Evolutionary conservation across 1,140 invertebrate species (phyloP), one percentile per base, ranked within the genome.

Genomic region (Scaptomyza pallida): DNA sequence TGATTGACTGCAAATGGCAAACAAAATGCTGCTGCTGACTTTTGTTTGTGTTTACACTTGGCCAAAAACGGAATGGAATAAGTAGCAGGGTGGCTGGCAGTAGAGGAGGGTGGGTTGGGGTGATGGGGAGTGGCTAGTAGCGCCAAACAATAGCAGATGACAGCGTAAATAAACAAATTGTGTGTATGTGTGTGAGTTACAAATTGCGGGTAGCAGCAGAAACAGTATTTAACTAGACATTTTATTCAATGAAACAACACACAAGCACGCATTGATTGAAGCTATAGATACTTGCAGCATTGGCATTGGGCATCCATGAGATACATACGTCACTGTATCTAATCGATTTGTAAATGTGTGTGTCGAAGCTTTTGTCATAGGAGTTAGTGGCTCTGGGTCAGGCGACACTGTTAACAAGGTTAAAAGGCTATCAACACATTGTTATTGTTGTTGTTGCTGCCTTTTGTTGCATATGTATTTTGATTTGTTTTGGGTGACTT

Each of bases 91-190:
- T n/a, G 47, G 16, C 5, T 33, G n/a, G 0, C 4, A 19, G 33
- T n/a, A n/a, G 9, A 26, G 40, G 41, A 15, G 23, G n/a, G 26
- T 12, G 19, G 23, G 4, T 0, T 9, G 40, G 15, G 15, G 8
- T n/a, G n/a, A n/a, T 23, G 37, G 35, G 5, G 17, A 35, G 41
- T 35, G 12, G 4, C 6, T 41, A 41, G 48, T 71, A 65, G 76
- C 56, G 61, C 51, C 73, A 60, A 83, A 83, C 80, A 85, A 83
- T 59, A 55, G 50, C 75, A 63, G 80, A 83, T 83, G 80, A 85
- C 80, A 76, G 80, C 75, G 68, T 83, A 85, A 72, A 76, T 79
- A 83, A 83, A 85, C 75, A 83, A 83, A 79, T 45, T 71, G 75
- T 47, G 54, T 71, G 75, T 44, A 50, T 71, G 75, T 47, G 54